These are phyloP conservation scores for Synergus japonicus DNA, from an alignment of 2,888 invertebrate species.

Conservation along the genomic window DNA sequence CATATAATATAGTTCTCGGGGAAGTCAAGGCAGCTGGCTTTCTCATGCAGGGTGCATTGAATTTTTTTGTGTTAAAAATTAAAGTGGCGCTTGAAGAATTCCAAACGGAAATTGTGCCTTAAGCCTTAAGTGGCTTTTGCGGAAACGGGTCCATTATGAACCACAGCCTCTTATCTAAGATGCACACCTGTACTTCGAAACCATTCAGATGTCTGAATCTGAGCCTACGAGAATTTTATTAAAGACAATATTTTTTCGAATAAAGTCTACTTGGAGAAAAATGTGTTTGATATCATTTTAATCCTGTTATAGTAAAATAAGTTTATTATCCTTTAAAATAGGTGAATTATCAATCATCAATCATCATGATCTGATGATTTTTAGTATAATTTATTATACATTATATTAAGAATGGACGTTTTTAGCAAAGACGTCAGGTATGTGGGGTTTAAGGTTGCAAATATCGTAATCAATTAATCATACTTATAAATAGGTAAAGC, in stretches of 20 bases:
- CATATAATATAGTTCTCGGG: background rate
- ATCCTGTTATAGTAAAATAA: background rate
- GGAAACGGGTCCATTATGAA: slow-evolving; percentile 53
- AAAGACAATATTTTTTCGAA: slow-evolving; percentile 11
- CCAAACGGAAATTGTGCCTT: slow-evolving; percentile 64
- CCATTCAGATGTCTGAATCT: background rate
- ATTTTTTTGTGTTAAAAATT: slow-evolving; percentile 23
- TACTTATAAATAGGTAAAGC: slow-evolving; percentile 75
- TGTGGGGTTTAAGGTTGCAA: background rate
- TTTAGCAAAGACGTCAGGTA: background rate
- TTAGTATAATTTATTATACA: background rate
- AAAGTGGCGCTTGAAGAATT: slow-evolving; percentile 58
- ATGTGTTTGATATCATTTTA: background rate
- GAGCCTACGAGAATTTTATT: background rate
- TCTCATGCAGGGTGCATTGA: background rate
- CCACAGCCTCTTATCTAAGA: background rate
- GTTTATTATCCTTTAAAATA: background rate
- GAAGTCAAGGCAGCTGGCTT: slow-evolving; percentile 1
- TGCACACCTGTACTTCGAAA: slow-evolving; percentile 23
- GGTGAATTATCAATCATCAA: too few species aligned
- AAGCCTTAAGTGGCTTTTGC: slow-evolving; percentile 65
- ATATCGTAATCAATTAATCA: slow-evolving; percentile 37
- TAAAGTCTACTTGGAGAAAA: background rate
- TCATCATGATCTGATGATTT: background rate
- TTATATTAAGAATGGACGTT: background rate